Conservation (phyloP, 92 coral and sea anemone genomes). For the Umimayanthus kanabou region DNA sequence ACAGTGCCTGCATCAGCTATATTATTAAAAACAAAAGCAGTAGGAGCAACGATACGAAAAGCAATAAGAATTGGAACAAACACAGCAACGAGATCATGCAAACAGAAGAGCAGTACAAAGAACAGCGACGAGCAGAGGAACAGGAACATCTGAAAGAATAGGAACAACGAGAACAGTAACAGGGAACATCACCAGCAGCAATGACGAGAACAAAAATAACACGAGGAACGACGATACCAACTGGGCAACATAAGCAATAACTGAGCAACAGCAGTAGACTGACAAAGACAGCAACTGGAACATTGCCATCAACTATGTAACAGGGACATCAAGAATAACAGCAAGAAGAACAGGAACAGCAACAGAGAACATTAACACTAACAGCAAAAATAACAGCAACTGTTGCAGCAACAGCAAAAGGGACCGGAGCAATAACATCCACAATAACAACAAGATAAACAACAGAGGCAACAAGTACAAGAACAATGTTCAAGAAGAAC, state of each 20-base stretch:
- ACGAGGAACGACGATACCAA: too few species aligned
- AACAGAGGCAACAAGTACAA: not conserved
- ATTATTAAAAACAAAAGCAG: not conserved
- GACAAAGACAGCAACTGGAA: too few species aligned
- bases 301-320: not conserved
- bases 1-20: too few species aligned
- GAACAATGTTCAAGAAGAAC: not conserved
- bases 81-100: too few species aligned
- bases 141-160: not conserved
- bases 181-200: not conserved
- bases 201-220: too few species aligned
- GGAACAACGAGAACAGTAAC: not conserved
- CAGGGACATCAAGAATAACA: not conserved
- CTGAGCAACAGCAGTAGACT: too few species aligned
- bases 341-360: not conserved
- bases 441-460: not conserved
- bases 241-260: not conserved
- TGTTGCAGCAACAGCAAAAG: not conserved
- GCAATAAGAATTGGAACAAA: not conserved
- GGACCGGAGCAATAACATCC: not conserved
- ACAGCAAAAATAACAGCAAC: not conserved
- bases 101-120: too few species aligned
- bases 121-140: not conserved
- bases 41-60: not conserved
- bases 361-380: not conserved